Base-by-base conservation (phyloP, 2,113 vertebrate genomes). In the Cyprinodon variegatus region DNA sequence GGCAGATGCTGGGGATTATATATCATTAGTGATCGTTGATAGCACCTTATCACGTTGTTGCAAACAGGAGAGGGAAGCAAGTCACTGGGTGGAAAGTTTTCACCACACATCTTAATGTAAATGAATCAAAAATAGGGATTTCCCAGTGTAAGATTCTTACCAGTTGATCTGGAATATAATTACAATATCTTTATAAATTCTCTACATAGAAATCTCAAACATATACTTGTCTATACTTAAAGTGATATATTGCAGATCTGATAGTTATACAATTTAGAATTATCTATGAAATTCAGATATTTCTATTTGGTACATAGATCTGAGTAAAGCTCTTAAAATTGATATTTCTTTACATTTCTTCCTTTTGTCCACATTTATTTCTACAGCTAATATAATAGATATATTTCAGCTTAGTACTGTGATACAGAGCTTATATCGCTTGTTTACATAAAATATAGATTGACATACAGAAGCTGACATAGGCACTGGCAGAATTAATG, bases 1-100 rank as follows among this genome's bases (percentile, higher is more conserved):
- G 85, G 82, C 90, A 89, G 87, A 92, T 90, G 85, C 86, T 83
- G 43, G 72, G 70, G 77, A 87, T 84, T 86, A 73, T 62, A 36
- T 45, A 70, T 60, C 82, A 83, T 84, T 80, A 68, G 59, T 79
- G 82, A 79, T 83, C 62, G 45, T 39, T 5, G 14, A 36, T 40
- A 20, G 59, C 40, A 50, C 75, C 70, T 74, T 53, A 65, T 77
- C 68, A 68, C 22, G 61, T 64, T 15, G 20, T 7, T 37, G 22
- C 40, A 22, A 67, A 72, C 46, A 59, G 48, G 45, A 72, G 10
- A 53, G 15, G 13, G 8, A 46, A 36, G 63, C 9, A 61, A 20
- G 38, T 57, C 50, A n/a, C 50, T 57, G 43, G 43, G 4, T n/a
- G 50, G 50, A 57, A 20, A 57, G 20, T 20, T 57, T 20, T 14